Base-by-base conservation (phyloP, 35 echinoderm and acorn worm genomes). In the Apostichopus japonicus region DNA sequence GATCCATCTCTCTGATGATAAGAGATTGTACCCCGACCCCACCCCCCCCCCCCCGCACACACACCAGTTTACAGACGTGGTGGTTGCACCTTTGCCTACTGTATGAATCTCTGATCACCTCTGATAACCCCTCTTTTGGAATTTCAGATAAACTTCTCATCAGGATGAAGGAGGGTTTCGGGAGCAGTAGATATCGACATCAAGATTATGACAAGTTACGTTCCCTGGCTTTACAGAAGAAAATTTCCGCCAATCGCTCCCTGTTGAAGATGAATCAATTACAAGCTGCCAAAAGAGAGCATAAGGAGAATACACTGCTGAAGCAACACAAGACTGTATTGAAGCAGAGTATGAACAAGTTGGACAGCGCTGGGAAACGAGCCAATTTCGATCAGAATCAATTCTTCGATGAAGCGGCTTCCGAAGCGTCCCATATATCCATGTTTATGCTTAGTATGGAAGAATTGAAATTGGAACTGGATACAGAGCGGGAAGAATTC, bases 371-470 rank as follows among this genome's bases (percentile, higher is more conserved):
- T 5, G 51, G 95, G 24, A 94, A 96, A 61, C 54, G 71, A 19
- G 87, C 95, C 2, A 79, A 87, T n/a, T 54, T 56, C 3, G 97
- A 96, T 23, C 95, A 88, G 65, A 86, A 88, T 23, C 27, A 78
- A 24, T 67, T 88, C 25, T 93, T 99, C 57, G 93, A 94, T 11
- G 58, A 89, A 56, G 87, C 91, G 16, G 90, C 92, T 14, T 93
- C 95, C 10, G 97, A 99, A 84, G 76, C 80, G 15, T 96, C 95
- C 3, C 77, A 81, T 58, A 94, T 99, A 15, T 87, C 95, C 13
- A 95, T 96, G 95, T 99, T 99, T 65, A 99, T 99, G 97, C 87
- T 99, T 54, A 95, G 94, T 25, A 93, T 90, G 14, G 95, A 99
- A 70, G 97, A 99, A 55, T 93, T 93, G 24, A 54, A 88, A 24